Evolutionary conservation across 2,888 invertebrate genomes (phyloP), one percentile per base, ranked within the genome.

Genomic region (Dexiosoma caninum): DNA sequence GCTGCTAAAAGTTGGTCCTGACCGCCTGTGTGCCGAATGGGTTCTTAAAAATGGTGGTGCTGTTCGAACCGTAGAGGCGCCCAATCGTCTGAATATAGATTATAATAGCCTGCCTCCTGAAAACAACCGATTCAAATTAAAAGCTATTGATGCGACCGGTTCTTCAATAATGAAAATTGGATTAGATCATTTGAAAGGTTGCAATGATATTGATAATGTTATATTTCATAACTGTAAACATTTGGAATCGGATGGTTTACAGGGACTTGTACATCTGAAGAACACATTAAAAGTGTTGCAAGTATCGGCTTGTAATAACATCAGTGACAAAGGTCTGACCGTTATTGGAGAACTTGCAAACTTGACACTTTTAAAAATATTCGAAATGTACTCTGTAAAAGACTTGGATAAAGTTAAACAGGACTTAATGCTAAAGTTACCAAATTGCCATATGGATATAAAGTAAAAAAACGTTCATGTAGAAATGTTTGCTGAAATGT

Each of bases 11-110:
- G 92, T 97, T 46, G 99, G 99, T 0, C 94, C 98, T 0, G 97
- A 99, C 88, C 91, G 96, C 66, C 83, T 90, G 0, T 98, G 98
- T 90, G 97, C 98, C 0, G 98, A 99, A 90, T 99, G 99, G 98
- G 91, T 98, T 6, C 91, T 99, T 30, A 92, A 95, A 83, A 98
- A 98, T 91, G 98, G 98, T 2, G 98, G 96, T 2, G 91, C 92
- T 72, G 93, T 98, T 0, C 93, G 93, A 78, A 97, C 95, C 93
- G 91, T 91, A 37, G 92, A 92, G 37, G 84, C 87, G 5, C 85
- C 89, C 0, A 91, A 92, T 4, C 92, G 90, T 84, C 87, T 93
- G 44, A 88, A 91, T 55, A 83, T 85, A 0, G 94, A 97, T 90
- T 98, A 97, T 87, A 97, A 98, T 89, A 85, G 88, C 0, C 89